Base-by-base conservation (phyloP, 2,113 vertebrate genomes). In the Cochlearius cochlearius region DNA sequence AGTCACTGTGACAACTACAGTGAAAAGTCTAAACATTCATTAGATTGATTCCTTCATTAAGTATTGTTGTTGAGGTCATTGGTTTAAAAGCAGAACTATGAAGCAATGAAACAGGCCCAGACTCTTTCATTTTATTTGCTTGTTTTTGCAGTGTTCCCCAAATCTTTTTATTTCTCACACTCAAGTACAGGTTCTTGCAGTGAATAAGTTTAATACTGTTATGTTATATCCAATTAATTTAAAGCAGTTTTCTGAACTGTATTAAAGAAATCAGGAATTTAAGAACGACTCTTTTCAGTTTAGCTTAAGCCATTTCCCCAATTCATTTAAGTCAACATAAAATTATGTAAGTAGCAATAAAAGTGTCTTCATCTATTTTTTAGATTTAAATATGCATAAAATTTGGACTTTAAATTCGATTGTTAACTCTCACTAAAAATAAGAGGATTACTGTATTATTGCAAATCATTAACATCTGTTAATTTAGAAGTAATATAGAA, bases 121-220 rank as follows among this genome's bases (percentile, higher is more conserved):
- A 49, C 3, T n/a, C 15, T 36, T 55, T 2, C 1, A 11, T 18
- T 43, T 59, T n/a, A 36, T 41, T 50, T 3, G 15, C 38, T 38
- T 63, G 12, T 26, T 77, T 87, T 50, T 62, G 9, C 2, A 2
- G 1, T 0, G 2, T 52, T 53, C 32, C 12, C 3, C 9, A 55
- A 25, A 69, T 6, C 0, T 19, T 36, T 60, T 30, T 45, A 22
- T 80, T 71, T 76, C 5, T 39, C 7, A 58, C 23, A 39, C 10
- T 1, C 9, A 50, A 60, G 11, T 49, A 13, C 30, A 53, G 27
- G 4, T 32, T 73, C 27, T 62, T 82, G 2, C 2, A 12, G 20
- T 32, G 15, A 60, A 4, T 38, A 78, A 45, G 4, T 27, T 71
- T 81, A 50, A 29, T 12, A 69, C 5, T 62, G 17, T 34, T 49